These are phyloP conservation scores for Lymantria monacha DNA, from an alignment of 2,888 invertebrate species.

Conservation along the genomic window DNA sequence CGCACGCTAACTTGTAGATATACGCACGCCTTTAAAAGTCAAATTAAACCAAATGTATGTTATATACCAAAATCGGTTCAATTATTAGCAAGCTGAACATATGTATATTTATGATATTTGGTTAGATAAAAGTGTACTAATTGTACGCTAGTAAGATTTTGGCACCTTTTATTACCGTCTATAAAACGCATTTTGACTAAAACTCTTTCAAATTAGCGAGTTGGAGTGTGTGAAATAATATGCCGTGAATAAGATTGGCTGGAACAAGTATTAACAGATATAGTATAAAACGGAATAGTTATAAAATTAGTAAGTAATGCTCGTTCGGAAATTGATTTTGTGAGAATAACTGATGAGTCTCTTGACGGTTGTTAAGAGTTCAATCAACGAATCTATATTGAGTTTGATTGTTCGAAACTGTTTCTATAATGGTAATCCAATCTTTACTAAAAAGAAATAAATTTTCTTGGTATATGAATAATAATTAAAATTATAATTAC, in stretches of 20 bases:
- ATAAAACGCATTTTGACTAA: slow-evolving; percentile 37
- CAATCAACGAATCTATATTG: slow-evolving; percentile 2
- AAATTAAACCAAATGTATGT: too few relatives aligned
- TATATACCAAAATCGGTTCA: too few relatives aligned
- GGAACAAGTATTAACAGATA: slow-evolving; percentile 21
- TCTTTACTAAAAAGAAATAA: not conserved
- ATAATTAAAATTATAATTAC: not conserved
- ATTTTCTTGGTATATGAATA: not conserved
- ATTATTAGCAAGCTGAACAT: too few relatives aligned
- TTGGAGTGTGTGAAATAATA: slow-evolving; percentile 34
- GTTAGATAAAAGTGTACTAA: slow-evolving; percentile 34
- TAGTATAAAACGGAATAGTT: slow-evolving; percentile 6
- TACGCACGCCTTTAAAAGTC: too few relatives aligned
- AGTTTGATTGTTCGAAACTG: slow-evolving; percentile 3
- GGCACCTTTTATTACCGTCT: slow-evolving; percentile 33
- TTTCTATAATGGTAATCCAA: not conserved
- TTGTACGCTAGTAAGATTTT: slow-evolving; percentile 33
- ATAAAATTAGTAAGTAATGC: slow-evolving; percentile 11
- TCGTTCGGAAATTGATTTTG: slow-evolving; percentile 12
- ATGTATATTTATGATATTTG: slow-evolving; percentile 30
- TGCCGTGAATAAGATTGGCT: slow-evolving; percentile 28
- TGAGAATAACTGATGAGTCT: slow-evolving; percentile 13
- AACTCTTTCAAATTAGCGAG: slow-evolving; percentile 31
- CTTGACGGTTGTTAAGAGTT: slow-evolving; percentile 12
- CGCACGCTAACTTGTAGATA: too few relatives aligned